Percentiles rank a stretch among this genome's conserved stretches.
These are phyloP conservation scores for Tenthredo distinguenda DNA, from an alignment of 2,888 invertebrate species.

Conservation along the genomic window DNA sequence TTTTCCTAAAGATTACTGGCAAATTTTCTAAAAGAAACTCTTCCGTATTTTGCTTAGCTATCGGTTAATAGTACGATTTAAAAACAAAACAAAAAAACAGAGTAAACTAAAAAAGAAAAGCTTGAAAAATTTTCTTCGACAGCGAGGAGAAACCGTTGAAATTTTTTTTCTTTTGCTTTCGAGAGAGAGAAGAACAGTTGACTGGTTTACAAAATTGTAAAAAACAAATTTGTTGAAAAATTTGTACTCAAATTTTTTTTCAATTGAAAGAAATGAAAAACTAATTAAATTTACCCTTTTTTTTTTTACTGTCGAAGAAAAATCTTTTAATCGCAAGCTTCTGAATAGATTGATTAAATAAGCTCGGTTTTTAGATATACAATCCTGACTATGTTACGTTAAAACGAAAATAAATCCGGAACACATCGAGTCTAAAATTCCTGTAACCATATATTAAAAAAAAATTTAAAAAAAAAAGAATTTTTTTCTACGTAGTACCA, in stretches of 20 bases:
- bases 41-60: neutral
- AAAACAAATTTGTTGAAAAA: neutral
- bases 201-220: too few relatives aligned
- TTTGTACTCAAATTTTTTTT: neutral
- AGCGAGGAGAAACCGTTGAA: neutral
- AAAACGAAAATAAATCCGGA: slow-evolving; percentile 26
- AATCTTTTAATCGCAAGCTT: slow-evolving; percentile 5
- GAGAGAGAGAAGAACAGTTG: too few relatives aligned
- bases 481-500: neutral
- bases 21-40: slow-evolving; percentile 15
- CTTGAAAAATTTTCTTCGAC: neutral
- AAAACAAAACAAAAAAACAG: neutral
- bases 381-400: neutral
- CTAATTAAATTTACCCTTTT: neutral
- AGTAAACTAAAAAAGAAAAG: neutral
- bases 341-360: slow-evolving; percentile 1
- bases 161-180: neutral
- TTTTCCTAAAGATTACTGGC: slow-evolving; percentile 1
- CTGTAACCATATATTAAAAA: neutral
- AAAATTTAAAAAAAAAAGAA: neutral
- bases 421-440: neutral
- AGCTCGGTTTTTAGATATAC: slow-evolving; percentile 18
- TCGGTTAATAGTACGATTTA: slow-evolving; percentile 16
- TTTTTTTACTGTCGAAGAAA: neutral
- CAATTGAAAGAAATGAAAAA: neutral